Percentiles rank a stretch among this genome's conserved stretches.
phyloP scores from a whole-genome alignment of 2,888 invertebrate species.

The Andrena dorsata region DNA sequence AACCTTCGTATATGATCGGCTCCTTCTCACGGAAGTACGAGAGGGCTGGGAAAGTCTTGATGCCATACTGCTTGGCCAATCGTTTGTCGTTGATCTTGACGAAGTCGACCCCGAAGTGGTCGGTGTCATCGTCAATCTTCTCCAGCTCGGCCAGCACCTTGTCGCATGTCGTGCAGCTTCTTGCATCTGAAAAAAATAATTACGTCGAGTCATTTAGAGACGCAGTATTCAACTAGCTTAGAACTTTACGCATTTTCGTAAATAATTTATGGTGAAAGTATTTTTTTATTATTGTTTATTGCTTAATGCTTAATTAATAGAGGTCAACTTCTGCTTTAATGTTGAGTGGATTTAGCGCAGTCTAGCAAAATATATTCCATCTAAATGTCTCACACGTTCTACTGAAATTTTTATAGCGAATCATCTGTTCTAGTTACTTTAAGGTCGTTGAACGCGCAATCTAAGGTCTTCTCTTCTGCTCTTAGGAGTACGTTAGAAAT shows the following conservation, averaged over 20 bases:
- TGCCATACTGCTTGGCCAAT: constrained; percentile 98
- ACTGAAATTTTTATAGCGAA: neutral
- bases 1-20: constrained; percentile 98
- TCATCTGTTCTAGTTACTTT: too few species aligned
- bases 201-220: neutral
- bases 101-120: constrained; percentile 97
- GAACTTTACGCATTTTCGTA: too few species aligned
- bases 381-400: neutral
- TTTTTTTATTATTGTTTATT: too few species aligned
- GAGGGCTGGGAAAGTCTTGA: constrained; percentile 97
- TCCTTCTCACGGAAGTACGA: constrained; percentile 98
- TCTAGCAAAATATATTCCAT: too few species aligned
- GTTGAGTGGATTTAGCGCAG: too few species aligned
- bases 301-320: too few species aligned
- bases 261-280: too few species aligned
- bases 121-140: constrained; percentile 98
- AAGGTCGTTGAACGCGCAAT: too few species aligned
- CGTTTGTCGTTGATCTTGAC: constrained; percentile 98
- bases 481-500: neutral
- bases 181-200: constrained; percentile 89
- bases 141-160: constrained; percentile 96
- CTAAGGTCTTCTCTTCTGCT: too few species aligned
- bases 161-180: constrained; percentile 96
- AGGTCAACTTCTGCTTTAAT: too few species aligned
- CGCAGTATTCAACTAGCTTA: neutral